phyloP scores from a whole-genome alignment of 2,888 invertebrate genomes.

The Allophyes oxyacanthae region DNA sequence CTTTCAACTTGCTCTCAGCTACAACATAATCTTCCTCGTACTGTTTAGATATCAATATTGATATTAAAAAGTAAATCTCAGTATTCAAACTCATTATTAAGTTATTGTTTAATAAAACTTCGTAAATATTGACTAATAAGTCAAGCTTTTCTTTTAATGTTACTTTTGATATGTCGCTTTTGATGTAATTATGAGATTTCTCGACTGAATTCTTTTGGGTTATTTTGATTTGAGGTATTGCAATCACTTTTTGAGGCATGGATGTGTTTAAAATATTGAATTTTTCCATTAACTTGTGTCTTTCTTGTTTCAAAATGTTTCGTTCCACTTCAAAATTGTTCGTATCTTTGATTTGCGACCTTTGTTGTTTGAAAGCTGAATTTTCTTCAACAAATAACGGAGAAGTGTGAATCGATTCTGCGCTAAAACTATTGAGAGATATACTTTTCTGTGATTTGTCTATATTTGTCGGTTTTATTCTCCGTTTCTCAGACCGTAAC shows the following conservation, averaged over 20 bases:
- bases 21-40: slow-evolving; percentile 70
- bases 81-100: slow-evolving; percentile 91
- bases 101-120: slow-evolving; percentile 89
- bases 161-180: slow-evolving; percentile 82
- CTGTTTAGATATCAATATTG: slow-evolving; percentile 89
- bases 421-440: slow-evolving; percentile 77
- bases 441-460: slow-evolving; percentile 76
- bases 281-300: slow-evolving; percentile 84
- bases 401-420: slow-evolving; percentile 76
- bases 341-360: slow-evolving; percentile 72
- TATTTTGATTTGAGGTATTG: slow-evolving; percentile 75
- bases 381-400: slow-evolving; percentile 75
- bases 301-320: slow-evolving; percentile 80
- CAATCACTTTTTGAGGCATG: slow-evolving; percentile 63
- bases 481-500: slow-evolving; percentile 71
- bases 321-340: slow-evolving; percentile 80
- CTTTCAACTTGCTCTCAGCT: slow-evolving; percentile 64
- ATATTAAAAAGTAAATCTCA: slow-evolving; percentile 92
- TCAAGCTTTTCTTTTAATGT: slow-evolving; percentile 87
- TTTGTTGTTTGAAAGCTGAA: slow-evolving; percentile 76
- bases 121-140: slow-evolving; percentile 88
- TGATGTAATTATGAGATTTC: slow-evolving; percentile 68
- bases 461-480: slow-evolving; percentile 89
- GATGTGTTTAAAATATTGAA: slow-evolving; percentile 80
- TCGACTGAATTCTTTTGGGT: slow-evolving; percentile 70